Conservation (phyloP, 2,113 vertebrate genomes). For the Propithecus coquereli region DNA sequence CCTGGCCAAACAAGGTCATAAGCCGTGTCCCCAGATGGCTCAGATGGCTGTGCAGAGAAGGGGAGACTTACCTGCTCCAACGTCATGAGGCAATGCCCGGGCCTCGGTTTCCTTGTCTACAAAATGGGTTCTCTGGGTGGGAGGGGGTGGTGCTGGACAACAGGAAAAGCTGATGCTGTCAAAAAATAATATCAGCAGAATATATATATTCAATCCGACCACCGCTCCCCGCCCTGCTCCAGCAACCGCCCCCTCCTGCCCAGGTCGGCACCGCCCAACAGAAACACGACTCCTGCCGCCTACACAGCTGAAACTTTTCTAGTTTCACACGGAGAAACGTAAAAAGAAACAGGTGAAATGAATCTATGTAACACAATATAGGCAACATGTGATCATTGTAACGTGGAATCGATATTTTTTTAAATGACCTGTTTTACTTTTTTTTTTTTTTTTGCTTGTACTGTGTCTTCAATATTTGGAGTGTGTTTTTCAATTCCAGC, state of each 20-base stretch:
- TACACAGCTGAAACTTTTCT: too few species aligned
- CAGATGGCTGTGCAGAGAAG: not conserved
- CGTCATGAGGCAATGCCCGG: accelerated
- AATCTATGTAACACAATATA: not conserved
- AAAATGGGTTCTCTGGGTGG: not conserved
- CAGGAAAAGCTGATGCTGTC: not conserved
- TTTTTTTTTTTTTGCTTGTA: not conserved
- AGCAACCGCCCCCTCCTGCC: not conserved
- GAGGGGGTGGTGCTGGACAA: accelerated
- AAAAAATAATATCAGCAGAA: not conserved
- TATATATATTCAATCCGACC: accelerated
- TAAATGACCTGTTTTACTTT: not conserved
- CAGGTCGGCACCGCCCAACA: accelerated
- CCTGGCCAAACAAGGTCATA: not conserved
- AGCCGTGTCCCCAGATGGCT: not conserved
- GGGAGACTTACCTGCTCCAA: too few species aligned
- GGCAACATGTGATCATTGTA: not conserved
- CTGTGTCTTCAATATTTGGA: not conserved
- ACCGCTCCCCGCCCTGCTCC: too few species aligned
- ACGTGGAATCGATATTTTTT: not conserved
- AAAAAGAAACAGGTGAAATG: not conserved
- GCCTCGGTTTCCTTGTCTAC: not conserved
- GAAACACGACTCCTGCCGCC: not conserved
- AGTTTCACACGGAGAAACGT: not conserved
- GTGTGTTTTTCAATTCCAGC: not conserved